A percentile compares a stretch with the other conserved stretches of the same genome.
phyloP scores from a whole-genome alignment of 2,888 invertebrate species.

The Sminthurides aquaticus region DNA sequence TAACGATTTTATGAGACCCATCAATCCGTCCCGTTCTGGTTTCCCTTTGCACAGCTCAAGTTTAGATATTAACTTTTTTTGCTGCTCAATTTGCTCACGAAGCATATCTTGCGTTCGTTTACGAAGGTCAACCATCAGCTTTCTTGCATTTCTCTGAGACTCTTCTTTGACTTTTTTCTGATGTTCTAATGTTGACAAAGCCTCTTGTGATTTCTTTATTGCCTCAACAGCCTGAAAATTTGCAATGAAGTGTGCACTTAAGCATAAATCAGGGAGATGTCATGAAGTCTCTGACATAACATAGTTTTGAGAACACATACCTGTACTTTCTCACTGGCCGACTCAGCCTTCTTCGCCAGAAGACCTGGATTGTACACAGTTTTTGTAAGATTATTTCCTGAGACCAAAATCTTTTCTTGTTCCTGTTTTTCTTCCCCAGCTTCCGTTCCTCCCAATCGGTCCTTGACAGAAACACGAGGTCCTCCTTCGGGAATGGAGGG shows the following conservation, averaged over 20 bases:
- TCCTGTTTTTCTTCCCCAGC: slow-evolving; percentile 32
- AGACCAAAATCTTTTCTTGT: slow-evolving; percentile 42
- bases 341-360: slow-evolving; percentile 47
- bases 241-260: too few relatives aligned
- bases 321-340: slow-evolving; percentile 38
- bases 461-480: slow-evolving; percentile 33
- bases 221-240: slow-evolving; percentile 47
- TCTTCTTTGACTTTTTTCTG: slow-evolving; percentile 67
- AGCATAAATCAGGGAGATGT: too few relatives aligned
- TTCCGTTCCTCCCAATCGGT: slow-evolving; percentile 36
- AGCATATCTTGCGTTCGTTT: slow-evolving; percentile 77
- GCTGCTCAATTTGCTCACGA: slow-evolving; percentile 82
- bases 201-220: slow-evolving; percentile 50
- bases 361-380: slow-evolving; percentile 51
- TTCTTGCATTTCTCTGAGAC: slow-evolving; percentile 62
- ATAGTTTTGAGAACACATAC: slow-evolving; percentile 21
- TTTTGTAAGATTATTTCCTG: slow-evolving; percentile 49
- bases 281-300: too few relatives aligned
- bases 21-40: slow-evolving; percentile 59
- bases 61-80: slow-evolving; percentile 71
- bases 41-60: slow-evolving; percentile 61
- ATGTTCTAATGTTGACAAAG: slow-evolving; percentile 58
- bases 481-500: slow-evolving; percentile 11
- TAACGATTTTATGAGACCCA: slow-evolving; percentile 72
- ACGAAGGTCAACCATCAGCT: slow-evolving; percentile 70